Evolutionary conservation across 2,797 vertebrate species (phyloP).

Genomic region (Oophaga sylvatica): DNA sequence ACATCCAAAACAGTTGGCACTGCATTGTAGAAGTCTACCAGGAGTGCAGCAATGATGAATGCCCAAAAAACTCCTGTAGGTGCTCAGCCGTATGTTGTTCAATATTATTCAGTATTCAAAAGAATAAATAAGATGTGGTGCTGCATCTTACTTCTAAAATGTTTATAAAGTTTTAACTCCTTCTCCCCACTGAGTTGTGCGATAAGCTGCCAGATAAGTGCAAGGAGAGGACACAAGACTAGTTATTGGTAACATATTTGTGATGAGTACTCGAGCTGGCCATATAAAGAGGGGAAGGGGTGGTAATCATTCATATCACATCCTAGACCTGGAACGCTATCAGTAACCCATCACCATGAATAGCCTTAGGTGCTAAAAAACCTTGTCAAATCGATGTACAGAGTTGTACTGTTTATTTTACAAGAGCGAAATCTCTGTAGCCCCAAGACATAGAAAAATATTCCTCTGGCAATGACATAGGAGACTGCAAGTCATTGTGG

Average conservation of each 20-base stretch:
- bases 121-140: too few species aligned
- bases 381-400: constrained; percentile 12
- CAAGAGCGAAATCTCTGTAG: neutral
- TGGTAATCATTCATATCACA: too few species aligned
- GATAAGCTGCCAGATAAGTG: too few species aligned
- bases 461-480: constrained; percentile 18
- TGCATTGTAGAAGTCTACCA: too few species aligned
- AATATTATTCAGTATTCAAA: too few species aligned
- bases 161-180: too few species aligned
- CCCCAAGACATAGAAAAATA: constrained; percentile 15
- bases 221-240: neutral
- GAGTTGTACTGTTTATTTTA: neutral
- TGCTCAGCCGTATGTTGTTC: too few species aligned
- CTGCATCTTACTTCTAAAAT: too few species aligned
- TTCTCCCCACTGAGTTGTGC: neutral
- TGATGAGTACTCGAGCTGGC: neutral
- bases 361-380: neutral
- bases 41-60: too few species aligned
- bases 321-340: neutral
- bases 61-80: too few species aligned
- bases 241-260: neutral
- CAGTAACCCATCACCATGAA: neutral
- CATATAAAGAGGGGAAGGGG: neutral
- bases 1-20: too few species aligned
- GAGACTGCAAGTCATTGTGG: neutral